A percentile compares a stretch with the other conserved stretches of the same genome.
phyloP scores from a whole-genome alignment of 2,888 invertebrate genomes.

The Volucella zonaria region DNA sequence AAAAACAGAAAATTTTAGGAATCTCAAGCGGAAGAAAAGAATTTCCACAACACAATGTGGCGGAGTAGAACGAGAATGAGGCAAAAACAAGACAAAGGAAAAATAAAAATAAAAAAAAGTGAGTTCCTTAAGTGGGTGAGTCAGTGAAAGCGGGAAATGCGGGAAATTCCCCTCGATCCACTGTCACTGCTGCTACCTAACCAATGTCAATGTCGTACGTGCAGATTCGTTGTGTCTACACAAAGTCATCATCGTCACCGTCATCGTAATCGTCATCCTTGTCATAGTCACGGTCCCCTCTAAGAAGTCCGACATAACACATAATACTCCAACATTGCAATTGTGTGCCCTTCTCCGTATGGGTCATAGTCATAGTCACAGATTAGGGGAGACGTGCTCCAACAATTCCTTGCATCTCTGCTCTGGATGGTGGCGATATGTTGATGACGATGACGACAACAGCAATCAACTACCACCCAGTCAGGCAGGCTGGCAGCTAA shows the following conservation, averaged over 20 bases:
- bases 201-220: constrained; percentile 73
- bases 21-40: constrained; percentile 72
- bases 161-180: constrained; percentile 35
- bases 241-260: constrained; percentile 6
- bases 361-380: constrained; percentile 48
- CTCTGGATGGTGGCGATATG: constrained; percentile 42
- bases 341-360: constrained; percentile 35
- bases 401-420: constrained; percentile 22
- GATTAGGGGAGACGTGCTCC: constrained; percentile 40
- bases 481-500: constrained; percentile 21
- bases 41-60: constrained; percentile 66
- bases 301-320: constrained; percentile 41
- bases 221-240: constrained; percentile 43
- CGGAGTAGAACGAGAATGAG: constrained; percentile 20
- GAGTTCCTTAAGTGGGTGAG: constrained; percentile 70
- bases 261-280: neutral
- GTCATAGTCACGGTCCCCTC: constrained; percentile 32
- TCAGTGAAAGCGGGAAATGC: constrained; percentile 69
- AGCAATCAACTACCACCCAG: constrained; percentile 53
- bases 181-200: constrained; percentile 8
- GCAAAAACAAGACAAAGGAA: neutral
- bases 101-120: constrained; percentile 26
- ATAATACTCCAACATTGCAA: constrained; percentile 26
- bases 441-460: constrained; percentile 52
- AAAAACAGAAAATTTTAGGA: constrained; percentile 55